Percentiles rank a stretch among this genome's conserved stretches.
Conservation (phyloP, 2,797 vertebrate species). For the Spinus pinus region DNA sequence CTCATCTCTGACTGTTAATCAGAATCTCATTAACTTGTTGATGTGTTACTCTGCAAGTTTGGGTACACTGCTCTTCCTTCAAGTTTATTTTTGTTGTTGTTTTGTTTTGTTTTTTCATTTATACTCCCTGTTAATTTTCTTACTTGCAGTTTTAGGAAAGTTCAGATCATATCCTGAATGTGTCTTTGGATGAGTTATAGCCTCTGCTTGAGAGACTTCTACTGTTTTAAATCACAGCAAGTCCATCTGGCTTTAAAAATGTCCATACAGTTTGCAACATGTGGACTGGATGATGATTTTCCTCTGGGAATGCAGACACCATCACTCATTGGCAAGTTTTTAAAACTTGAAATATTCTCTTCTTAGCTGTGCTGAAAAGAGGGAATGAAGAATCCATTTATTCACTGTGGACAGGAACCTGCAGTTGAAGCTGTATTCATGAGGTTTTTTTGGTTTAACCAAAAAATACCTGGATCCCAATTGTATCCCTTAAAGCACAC, state of each 20-base stretch:
- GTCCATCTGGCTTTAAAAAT: background rate
- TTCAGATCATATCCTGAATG: background rate
- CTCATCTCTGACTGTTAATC: background rate
- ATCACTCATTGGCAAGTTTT: background rate
- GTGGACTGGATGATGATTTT: constrained; percentile 4
- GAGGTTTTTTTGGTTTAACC: background rate
- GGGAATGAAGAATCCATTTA: background rate
- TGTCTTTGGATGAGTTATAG: background rate
- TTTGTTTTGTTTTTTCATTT: background rate
- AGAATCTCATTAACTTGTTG: background rate
- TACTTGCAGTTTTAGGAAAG: background rate
- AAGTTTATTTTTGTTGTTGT: background rate
- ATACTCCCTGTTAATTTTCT: background rate
- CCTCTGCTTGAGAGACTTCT: background rate
- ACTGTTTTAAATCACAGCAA: background rate
- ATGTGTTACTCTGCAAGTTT: background rate
- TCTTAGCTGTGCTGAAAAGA: background rate
- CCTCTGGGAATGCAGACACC: background rate
- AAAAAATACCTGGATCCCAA: background rate
- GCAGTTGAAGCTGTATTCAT: background rate
- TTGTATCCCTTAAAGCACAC: background rate
- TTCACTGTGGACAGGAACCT: background rate
- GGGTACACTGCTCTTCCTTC: background rate
- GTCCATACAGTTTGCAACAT: background rate
- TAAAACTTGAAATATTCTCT: background rate